Evolutionary conservation across 2,113 vertebrate genomes (phyloP), one percentile per base, ranked within the genome.

Genomic region (Atlantisia rogersi): DNA sequence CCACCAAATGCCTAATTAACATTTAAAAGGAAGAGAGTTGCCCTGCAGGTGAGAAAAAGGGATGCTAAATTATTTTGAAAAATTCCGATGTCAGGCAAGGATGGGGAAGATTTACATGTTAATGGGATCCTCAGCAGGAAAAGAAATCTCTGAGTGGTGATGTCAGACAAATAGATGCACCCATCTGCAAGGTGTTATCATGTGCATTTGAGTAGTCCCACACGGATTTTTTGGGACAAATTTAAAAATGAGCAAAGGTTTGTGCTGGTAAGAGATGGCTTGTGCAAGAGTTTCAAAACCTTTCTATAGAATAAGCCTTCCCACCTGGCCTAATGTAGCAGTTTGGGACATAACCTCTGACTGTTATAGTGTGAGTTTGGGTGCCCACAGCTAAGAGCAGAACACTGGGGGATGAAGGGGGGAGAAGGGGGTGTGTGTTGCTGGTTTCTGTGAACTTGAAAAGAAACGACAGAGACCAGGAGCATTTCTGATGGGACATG

Each of bases 21-120:
- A 93, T 96, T 92, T 93, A 91, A 95, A 95, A 86, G 58, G 53
- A 65, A 90, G 60, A 95, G 52, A 58, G 62, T 44, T 93, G 37
- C 86, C 83, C 86, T 91, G 83, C 92, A 94, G 96, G 94, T 96
- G 88, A 94, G 88, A 46, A 96, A 93, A 96, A 86, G 19, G 86
- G 58, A 79, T 87, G 86, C 26, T 96, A 87, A 93, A 89, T 95
- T 96, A 93, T 95, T 96, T 97, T 96, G 96, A 97, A 94, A 94
- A 95, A 96, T 92, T 96, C 88, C 87, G 83, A 63, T 87, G 88
- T 95, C 96, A 95, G 86, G 65, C 37, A 82, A 78, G 63, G 90
- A 94, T 95, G 74, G 70, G 82, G 40, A 89, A 92, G 83, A 95
- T 95, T 95, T 94, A 92, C 80, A 85, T 93, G 82, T 95, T 96